A percentile compares a stretch with the other conserved stretches of the same genome.
Evolutionary conservation across 2,113 vertebrate species (phyloP).

Genomic region (Nycticebus coucang): DNA sequence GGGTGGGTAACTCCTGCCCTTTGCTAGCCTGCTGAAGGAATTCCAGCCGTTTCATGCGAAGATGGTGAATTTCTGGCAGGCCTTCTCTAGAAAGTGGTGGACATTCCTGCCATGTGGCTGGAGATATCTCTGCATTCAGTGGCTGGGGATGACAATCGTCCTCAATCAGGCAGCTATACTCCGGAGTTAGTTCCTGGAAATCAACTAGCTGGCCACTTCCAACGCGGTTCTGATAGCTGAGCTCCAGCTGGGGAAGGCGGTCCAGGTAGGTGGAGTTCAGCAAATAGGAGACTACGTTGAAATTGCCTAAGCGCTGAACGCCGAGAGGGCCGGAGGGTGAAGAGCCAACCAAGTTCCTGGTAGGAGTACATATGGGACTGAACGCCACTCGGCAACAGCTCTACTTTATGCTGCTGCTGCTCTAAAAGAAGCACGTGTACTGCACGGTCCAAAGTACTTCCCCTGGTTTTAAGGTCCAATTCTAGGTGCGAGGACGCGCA

Average conservation of each 20-base stretch:
- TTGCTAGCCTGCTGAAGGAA: constrained; percentile 79
- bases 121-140: constrained; percentile 48
- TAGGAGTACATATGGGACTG: not conserved
- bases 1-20: constrained; percentile 78
- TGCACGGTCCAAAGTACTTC: not conserved
- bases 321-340: not conserved
- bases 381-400: not conserved
- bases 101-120: not conserved
- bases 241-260: not conserved
- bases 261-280: constrained; percentile 11
- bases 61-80: constrained; percentile 75
- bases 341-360: not conserved
- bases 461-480: not conserved
- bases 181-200: not conserved
- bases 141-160: constrained; percentile 52
- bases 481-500: constrained; percentile 23
- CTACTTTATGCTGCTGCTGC: constrained; percentile 6
- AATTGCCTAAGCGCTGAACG: not conserved
- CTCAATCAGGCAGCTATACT: not conserved
- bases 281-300: constrained; percentile 63
- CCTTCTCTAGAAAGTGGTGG: constrained; percentile 68
- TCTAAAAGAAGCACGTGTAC: not conserved
- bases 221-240: not conserved
- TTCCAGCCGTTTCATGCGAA: constrained; percentile 81
- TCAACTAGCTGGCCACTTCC: not conserved